A percentile compares a stretch with the other conserved stretches of the same genome.
phyloP scores from a whole-genome alignment of 2,888 invertebrate species.

The Xanthostigma xanthostigma region DNA sequence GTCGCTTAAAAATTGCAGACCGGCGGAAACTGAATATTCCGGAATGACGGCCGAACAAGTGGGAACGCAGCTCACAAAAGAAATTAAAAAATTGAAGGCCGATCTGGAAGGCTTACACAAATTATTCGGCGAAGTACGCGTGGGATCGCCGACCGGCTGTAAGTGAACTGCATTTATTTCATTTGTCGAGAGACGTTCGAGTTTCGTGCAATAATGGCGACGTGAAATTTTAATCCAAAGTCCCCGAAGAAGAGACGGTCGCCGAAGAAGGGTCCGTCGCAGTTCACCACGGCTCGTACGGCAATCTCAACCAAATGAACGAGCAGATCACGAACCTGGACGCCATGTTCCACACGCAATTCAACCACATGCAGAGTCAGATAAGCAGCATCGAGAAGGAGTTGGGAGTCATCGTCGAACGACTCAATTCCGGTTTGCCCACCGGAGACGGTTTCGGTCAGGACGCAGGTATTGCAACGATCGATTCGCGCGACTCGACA shows the following conservation, averaged over 20 bases:
- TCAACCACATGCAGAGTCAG: conserved; percentile 34
- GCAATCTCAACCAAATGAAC: conserved; percentile 18
- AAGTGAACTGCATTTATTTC: no score
- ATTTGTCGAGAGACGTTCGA: no score
- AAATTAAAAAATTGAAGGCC: conserved; percentile 8
- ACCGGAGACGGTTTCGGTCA: conserved; percentile 15
- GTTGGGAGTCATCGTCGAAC: conserved; percentile 22
- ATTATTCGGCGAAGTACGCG: no score
- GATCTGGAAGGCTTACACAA: no score
- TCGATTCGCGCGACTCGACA: no score
- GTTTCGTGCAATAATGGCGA: background rate
- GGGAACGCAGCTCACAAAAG: conserved; percentile 2
- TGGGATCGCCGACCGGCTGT: no score
- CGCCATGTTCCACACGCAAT: conserved; percentile 25
- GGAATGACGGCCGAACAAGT: no score
- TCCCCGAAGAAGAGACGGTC: conserved; percentile 11
- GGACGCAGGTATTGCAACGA: conserved; percentile 13
- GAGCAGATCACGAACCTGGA: conserved; percentile 23
- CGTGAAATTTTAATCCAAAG: conserved; percentile 5
- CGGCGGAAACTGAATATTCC: no score
- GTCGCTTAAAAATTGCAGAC: no score
- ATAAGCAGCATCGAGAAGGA: conserved; percentile 30
- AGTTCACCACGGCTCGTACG: background rate
- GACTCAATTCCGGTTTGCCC: conserved; percentile 17
- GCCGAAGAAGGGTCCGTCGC: background rate